Conservation (phyloP, 2,797 vertebrate genomes). For the Acanthopagrus latus region DNA sequence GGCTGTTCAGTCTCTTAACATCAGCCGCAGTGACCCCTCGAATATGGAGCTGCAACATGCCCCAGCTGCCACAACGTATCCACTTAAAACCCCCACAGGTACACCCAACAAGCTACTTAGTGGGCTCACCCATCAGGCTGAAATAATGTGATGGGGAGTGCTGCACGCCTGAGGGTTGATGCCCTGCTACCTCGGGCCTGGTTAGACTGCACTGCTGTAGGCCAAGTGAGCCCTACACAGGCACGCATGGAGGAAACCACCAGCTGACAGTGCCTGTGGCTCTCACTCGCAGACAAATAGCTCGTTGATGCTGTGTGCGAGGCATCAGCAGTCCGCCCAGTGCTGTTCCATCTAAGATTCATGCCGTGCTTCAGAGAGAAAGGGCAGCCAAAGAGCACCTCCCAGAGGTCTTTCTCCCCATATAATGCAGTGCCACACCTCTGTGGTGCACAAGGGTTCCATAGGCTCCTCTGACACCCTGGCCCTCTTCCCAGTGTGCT, state of each 20-base stretch:
- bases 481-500: constrained; percentile 38
- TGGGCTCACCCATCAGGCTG: constrained; percentile 62
- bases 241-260: constrained; percentile 34
- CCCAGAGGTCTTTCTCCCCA: constrained; percentile 64
- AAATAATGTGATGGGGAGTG: constrained; percentile 72
- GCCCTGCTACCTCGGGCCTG: constrained; percentile 61
- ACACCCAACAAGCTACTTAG: constrained; percentile 63
- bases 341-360: constrained; percentile 77
- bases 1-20: constrained; percentile 28
- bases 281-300: constrained; percentile 71
- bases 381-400: constrained; percentile 81
- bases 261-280: constrained; percentile 68
- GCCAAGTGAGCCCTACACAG: constrained; percentile 37
- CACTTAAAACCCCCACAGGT: constrained; percentile 54
- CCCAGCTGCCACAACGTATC: constrained; percentile 60
- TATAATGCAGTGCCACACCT: constrained; percentile 72
- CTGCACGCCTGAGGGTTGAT: constrained; percentile 63
- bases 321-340: constrained; percentile 73
- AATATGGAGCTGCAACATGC: constrained; percentile 46
- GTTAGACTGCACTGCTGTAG: constrained; percentile 52
- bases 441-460: constrained; percentile 39
- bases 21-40: constrained; percentile 21
- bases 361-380: constrained; percentile 71
- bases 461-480: constrained; percentile 47
- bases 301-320: constrained; percentile 51